Percentiles rank a stretch among this genome's conserved stretches.
Evolutionary conservation across 2,888 invertebrate genomes (phyloP).

Genomic region (Eudasyphora cyanicolor): DNA sequence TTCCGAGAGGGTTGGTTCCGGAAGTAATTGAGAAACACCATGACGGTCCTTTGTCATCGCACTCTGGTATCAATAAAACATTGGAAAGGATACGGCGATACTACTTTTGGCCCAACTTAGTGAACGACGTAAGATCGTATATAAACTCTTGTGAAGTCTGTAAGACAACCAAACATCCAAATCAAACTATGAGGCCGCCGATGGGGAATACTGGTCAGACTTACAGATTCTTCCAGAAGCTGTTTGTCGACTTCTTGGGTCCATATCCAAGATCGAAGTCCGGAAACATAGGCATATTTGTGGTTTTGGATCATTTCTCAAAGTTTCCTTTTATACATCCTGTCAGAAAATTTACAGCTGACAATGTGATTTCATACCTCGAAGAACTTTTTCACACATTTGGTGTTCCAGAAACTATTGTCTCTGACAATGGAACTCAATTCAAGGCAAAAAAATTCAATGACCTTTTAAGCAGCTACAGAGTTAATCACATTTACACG

Average conservation of each 20-base stretch:
- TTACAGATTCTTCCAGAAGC: slow-evolving; percentile 27
- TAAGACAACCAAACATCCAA: slow-evolving; percentile 32
- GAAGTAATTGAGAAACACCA: not conserved
- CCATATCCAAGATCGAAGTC: not conserved
- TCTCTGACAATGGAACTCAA: too few species aligned
- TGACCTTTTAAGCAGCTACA: too few species aligned
- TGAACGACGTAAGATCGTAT: not conserved
- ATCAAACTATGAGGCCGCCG: slow-evolving; percentile 24
- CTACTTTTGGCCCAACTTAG: slow-evolving; percentile 41
- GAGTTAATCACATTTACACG: too few species aligned
- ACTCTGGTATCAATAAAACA: slow-evolving; percentile 43
- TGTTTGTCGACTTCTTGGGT: slow-evolving; percentile 45
- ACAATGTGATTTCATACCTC: slow-evolving; percentile 27
- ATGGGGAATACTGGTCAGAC: slow-evolving; percentile 21
- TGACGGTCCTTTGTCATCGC: not conserved
- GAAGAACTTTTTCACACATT: too few species aligned
- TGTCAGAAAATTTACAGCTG: too few species aligned
- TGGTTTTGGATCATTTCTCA: not conserved
- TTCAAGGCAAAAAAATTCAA: too few species aligned
- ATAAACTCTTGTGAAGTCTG: slow-evolving; percentile 35
- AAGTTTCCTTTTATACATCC: not conserved
- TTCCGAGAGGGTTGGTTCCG: not conserved
- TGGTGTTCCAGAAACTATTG: too few species aligned
- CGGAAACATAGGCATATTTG: not conserved
- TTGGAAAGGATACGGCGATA: slow-evolving; percentile 40